Base-by-base conservation (phyloP, 2,888 invertebrate genomes). In the Spodoptera exigua region DNA sequence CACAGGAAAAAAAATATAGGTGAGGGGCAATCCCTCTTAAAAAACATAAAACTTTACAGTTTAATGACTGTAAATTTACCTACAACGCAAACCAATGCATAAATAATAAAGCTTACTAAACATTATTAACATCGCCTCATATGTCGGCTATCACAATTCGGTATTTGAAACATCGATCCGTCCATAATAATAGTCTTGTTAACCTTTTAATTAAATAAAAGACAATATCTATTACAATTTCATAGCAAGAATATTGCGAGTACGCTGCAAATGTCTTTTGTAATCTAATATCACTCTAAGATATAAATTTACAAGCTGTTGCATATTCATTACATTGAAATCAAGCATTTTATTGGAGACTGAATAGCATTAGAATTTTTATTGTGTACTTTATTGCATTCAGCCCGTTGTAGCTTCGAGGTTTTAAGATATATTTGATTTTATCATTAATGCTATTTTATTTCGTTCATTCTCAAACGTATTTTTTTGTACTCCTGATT, bases 241-340 rank as follows among this genome's bases (percentile, higher is more conserved):
- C 54, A 60, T 61, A 56, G 48, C 40, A 47, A 40, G 57, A 69
- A 67, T 70, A 64, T 66, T 49, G 43, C 47, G 39, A 55, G 48
- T 59, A 55, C 39, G 63, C 47, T 59, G 49, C 37, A 41, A 70
- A 68, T 51, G 46, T 54, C 57, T 48, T 61, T 21, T 32, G 57
- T 78, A 67, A 79, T 73, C 64, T 61, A 74, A 80, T 79, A 76
- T 72, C 55, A 43, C 65, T 53, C 44, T 74, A 57, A 56, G 62
- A 56, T 44, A 63, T 68, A 56, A 74, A 74, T 71, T 71, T 56
- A 57, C 53, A 67, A 72, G 63, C 73, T 80, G 76, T 73, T 79
- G 72, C 76, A 81, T 80, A 80, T 79, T 76, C 73, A 79, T 76
- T 65, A 63, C 27, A 40, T 54, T 59, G 56, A 71, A 71, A 69